Evolutionary conservation across 1,140 invertebrate genomes (phyloP).

Genomic region (Hirudo medicinalis): DNA sequence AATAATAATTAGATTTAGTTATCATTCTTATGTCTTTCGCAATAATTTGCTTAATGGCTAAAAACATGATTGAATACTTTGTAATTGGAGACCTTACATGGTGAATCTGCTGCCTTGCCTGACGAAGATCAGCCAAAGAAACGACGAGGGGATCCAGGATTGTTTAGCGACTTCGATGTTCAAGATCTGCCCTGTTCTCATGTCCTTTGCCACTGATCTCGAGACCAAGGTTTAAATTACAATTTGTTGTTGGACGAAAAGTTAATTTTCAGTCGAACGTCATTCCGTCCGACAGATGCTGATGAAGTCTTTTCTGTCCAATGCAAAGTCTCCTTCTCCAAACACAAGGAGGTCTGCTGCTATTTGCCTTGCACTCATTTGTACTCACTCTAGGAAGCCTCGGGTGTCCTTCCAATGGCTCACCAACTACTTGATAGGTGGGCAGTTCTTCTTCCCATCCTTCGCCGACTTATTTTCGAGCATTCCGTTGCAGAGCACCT

Average conservation of each 20-base stretch:
- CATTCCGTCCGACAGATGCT: constrained; percentile 44
- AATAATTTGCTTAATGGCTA: no score
- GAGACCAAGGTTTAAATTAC: constrained; percentile 45
- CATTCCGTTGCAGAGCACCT: not conserved
- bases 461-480: not conserved
- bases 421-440: constrained; percentile 42
- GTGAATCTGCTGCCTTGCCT: constrained; percentile 59
- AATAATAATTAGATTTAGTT: no score
- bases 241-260: constrained; percentile 9
- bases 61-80: no score
- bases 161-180: constrained; percentile 54
- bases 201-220: constrained; percentile 58
- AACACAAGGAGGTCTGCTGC: constrained; percentile 52
- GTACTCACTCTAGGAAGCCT: constrained; percentile 52
- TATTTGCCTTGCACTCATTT: constrained; percentile 51
- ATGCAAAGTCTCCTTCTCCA: constrained; percentile 49
- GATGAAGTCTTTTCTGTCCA: constrained; percentile 53
- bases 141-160: constrained; percentile 60
- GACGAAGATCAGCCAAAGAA: constrained; percentile 51
- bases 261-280: not conserved
- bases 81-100: constrained; percentile 51
- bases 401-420: constrained; percentile 50
- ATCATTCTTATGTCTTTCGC: constrained; percentile 24
- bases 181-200: constrained; percentile 56
- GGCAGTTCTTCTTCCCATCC: constrained; percentile 10